Conservation (phyloP, 2,888 invertebrate genomes). For the Pristionchus mayeri region DNA sequence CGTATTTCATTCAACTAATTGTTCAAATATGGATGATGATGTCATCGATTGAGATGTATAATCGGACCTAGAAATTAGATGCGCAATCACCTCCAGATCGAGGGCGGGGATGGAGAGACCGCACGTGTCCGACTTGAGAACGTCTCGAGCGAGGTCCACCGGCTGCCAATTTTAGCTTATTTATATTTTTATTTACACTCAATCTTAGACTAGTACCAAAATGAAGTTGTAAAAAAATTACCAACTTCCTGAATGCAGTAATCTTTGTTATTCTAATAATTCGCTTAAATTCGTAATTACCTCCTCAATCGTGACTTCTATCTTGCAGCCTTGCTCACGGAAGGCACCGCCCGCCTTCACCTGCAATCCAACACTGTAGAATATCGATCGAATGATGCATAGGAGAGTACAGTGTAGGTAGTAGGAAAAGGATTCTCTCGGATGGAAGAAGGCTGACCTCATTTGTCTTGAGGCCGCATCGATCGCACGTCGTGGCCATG, state of each 20-base stretch:
- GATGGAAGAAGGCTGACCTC: slow-evolving; percentile 84
- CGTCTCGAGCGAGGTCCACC: slow-evolving; percentile 91
- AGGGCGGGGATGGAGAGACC: slow-evolving; percentile 88
- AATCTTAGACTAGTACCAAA: too few relatives aligned
- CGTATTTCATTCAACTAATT: neutral
- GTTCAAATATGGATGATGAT: too few relatives aligned
- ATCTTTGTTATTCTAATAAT: neutral
- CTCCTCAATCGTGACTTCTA: slow-evolving; percentile 67
- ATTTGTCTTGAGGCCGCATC: slow-evolving; percentile 91
- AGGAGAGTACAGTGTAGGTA: too few relatives aligned
- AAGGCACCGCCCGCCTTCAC: slow-evolving; percentile 68
- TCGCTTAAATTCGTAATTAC: slow-evolving; percentile 54
- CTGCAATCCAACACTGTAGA: neutral
- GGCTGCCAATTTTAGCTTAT: slow-evolving; percentile 71
- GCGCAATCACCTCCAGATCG: slow-evolving; percentile 82
- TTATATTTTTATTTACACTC: neutral
- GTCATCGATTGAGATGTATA: too few relatives aligned
- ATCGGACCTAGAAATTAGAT: neutral
- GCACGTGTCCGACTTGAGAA: slow-evolving; percentile 93
- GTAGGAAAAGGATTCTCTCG: too few relatives aligned
- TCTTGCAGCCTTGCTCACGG: slow-evolving; percentile 66
- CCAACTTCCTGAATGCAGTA: too few relatives aligned
- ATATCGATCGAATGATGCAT: neutral
- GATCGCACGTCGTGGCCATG: slow-evolving; percentile 94
- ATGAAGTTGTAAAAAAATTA: too few relatives aligned